Evolutionary conservation across 2,113 vertebrate species (phyloP), one percentile per base, ranked within the genome.

Genomic region (Amphilophus citrinellus): DNA sequence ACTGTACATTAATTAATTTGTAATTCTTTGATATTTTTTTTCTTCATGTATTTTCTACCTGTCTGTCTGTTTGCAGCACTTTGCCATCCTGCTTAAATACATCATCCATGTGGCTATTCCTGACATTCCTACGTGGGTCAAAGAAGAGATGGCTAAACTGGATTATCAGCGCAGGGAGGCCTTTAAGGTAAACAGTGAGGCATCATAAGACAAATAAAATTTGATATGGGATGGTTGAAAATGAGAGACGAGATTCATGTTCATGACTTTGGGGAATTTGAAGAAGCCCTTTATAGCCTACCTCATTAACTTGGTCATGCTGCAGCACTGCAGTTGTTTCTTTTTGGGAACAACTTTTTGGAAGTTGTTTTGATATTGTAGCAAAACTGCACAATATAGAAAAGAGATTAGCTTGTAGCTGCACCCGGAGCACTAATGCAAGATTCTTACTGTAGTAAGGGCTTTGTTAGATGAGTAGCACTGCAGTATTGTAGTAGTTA

Each of bases 91-190:
- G 14, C 94, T 99, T 80, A 99, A 99, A 93, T 99, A 99, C 87
- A 18, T 99, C 82, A 99, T 99, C 95, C 97, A 99, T 10, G 96
- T 97, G 79, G 97, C 97, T 79, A 97, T 99, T 84, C 98, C 98
- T 0, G 97, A 99, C 91, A 96, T 98, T 79, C 98, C 98, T 0
- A 96, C 96, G 50, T 99, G 98, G 98, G 97, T 99, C 68, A 95
- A 95, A 0, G 98, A 99, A 87, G 97, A 98, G 94, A 98, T 99
- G 96, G 97, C 98, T 81, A 99, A 98, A 89, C 95, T 99, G 66
- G 98, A 99, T 77, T 98, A 97, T 91, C 98, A 98, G 91, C 97
- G 98, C 60, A 96, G 98, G 3, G 97, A 99, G 85, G 98, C 98
- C 76, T 99, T 99, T 90, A 99, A 99, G 97, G 98, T 99, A 94